phyloP scores from a whole-genome alignment of 2,888 invertebrate genomes.

The Eurytoma adleriae region DNA sequence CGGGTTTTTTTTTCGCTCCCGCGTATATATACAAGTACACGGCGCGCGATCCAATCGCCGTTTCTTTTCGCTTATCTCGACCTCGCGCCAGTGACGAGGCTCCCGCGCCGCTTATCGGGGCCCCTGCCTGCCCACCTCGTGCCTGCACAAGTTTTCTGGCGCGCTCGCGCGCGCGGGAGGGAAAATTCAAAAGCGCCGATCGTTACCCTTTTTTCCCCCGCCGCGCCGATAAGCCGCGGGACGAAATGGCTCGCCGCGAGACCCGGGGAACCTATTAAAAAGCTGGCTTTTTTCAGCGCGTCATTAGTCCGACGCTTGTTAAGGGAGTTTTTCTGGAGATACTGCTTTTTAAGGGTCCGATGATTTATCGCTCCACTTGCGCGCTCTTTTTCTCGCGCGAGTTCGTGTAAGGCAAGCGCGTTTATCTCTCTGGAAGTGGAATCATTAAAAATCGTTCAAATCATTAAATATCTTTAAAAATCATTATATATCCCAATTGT shows the following conservation, averaged over 20 bases:
- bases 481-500: no score
- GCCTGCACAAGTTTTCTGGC: slow-evolving; percentile 20
- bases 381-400: background rate
- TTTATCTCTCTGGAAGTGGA: background rate
- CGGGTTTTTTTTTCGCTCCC: background rate
- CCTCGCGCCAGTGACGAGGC: slow-evolving; percentile 43
- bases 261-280: background rate
- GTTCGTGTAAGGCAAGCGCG: background rate
- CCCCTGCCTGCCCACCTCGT: slow-evolving; percentile 16
- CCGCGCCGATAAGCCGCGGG: slow-evolving; percentile 10
- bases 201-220: slow-evolving; percentile 6
- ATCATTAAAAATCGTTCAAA: background rate
- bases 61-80: slow-evolving; percentile 49
- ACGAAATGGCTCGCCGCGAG: slow-evolving; percentile 1
- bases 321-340: no score
- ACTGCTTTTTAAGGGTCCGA: no score
- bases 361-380: background rate
- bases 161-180: background rate
- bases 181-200: slow-evolving; percentile 25
- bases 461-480: no score
- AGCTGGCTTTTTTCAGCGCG: background rate
- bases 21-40: background rate
- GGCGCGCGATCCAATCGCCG: slow-evolving; percentile 39
- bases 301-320: slow-evolving; percentile 4
- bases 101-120: slow-evolving; percentile 35